A percentile compares a stretch with the other conserved stretches of the same genome.
Evolutionary conservation across 2,113 vertebrate genomes (phyloP).

Genomic region (Columbina picui): DNA sequence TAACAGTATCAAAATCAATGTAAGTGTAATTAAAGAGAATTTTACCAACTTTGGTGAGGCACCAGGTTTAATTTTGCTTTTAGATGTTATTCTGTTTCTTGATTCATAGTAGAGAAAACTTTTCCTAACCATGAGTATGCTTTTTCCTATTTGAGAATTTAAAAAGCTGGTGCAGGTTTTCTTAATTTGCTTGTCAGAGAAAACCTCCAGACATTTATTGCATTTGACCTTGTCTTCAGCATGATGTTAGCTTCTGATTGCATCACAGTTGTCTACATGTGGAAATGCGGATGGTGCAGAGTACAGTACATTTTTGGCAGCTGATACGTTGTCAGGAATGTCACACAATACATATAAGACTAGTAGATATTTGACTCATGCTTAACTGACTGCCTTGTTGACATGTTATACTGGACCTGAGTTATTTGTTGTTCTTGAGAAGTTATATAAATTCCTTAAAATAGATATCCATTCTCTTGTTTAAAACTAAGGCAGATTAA

Average conservation of each 20-base stretch:
- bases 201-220: neutral
- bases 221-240: neutral
- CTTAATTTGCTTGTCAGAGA: neutral
- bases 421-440: conserved; percentile 19
- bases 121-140: neutral
- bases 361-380: conserved; percentile 4
- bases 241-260: neutral
- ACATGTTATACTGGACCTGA: conserved; percentile 5
- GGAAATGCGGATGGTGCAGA: neutral
- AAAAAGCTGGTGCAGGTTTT: neutral
- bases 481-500: neutral
- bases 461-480: neutral
- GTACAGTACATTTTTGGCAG: neutral
- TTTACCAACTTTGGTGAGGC: neutral
- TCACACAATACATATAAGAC: neutral
- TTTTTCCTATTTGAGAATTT: neutral
- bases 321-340: neutral
- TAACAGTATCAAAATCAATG: neutral
- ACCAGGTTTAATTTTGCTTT: neutral
- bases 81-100: neutral
- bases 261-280: neutral
- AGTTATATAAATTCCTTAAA: conserved; percentile 29
- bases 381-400: neutral
- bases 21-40: neutral
- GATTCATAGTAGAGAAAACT: neutral